phyloP scores from a whole-genome alignment of 2,797 vertebrate species.

The Leptodactylus fallax region DNA sequence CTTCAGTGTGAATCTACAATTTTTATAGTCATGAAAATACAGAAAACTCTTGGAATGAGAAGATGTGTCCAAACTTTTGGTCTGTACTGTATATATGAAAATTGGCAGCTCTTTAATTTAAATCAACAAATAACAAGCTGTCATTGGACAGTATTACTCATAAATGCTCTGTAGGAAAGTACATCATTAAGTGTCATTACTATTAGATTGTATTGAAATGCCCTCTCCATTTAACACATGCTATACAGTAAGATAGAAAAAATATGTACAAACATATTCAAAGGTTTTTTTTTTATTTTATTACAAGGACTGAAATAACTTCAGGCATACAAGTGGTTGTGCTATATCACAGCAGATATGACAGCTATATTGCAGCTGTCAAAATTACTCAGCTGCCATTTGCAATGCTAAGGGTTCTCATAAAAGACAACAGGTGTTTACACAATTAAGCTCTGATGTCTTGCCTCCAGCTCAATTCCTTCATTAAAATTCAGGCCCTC shows the following conservation, averaged over 20 bases:
- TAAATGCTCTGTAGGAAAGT: too few relatives aligned
- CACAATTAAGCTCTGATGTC: slow-evolving; percentile 52
- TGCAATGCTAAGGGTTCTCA: slow-evolving; percentile 35
- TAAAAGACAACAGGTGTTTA: slow-evolving; percentile 61
- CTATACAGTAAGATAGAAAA: background rate
- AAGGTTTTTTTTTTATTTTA: background rate
- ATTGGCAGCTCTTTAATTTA: too few relatives aligned
- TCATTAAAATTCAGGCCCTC: slow-evolving; percentile 57
- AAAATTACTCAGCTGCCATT: slow-evolving; percentile 48
- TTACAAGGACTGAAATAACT: slow-evolving; percentile 21
- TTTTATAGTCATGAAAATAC: too few relatives aligned
- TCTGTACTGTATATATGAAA: too few relatives aligned
- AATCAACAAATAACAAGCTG: too few relatives aligned
- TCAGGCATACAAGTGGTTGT: slow-evolving; percentile 2
- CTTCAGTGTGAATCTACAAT: too few relatives aligned
- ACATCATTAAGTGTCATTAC: background rate
- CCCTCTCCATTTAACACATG: background rate
- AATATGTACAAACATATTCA: background rate
- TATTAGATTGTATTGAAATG: background rate
- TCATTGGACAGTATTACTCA: too few relatives aligned
- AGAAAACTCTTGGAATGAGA: too few relatives aligned
- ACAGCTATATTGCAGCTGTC: slow-evolving; percentile 60
- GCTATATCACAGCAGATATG: slow-evolving; percentile 38
- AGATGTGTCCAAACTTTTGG: too few relatives aligned
- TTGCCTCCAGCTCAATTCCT: slow-evolving; percentile 54